Evolutionary conservation across 1,140 invertebrate genomes (phyloP), one percentile per base, ranked within the genome.

Genomic region (Papilio polytes): DNA sequence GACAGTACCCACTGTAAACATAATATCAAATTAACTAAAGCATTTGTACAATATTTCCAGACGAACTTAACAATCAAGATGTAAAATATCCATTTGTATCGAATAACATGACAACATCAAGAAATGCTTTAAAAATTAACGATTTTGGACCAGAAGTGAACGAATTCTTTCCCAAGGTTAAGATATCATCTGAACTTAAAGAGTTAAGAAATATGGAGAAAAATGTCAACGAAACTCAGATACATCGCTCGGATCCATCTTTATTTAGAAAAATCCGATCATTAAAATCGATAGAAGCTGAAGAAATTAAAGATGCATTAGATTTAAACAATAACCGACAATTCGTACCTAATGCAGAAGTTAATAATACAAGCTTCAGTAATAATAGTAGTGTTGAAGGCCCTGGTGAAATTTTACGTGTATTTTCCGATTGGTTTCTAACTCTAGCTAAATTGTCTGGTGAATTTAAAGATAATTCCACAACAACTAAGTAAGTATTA

Each of bases 371-470:
- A 15, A 66, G 3, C 12, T 20, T 46, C 18, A 78, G 15, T 20
- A 8, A 63, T 20, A 78, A 78, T 63, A 22, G 44, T 63, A 78
- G 3, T 46, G n/a, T 46, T 3, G 31, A 44, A 15, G 46, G 77
- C 8, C 41, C 59, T 8, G 46, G 59, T 44, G 77, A 78, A 46
- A 66, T 78, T 9, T 66, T 78, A 44, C 77, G 44, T 22, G n/a
- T 78, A 13, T 20, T 78, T 22, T 78, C 77, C 13, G 77, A 78
- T 46, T 78, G 56, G 77, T 78, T 78, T 46, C 12, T 78, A n/a
- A 78, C 56, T 18, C 46, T 78, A 66, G 77, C 77, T 2, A 78
- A 78, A 66, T 51, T 78, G 9, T 78, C 77, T 63, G 77, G 77
- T 22, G 77, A 78, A 51, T 78, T 63, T 20, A 36, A 44, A 22